Evolutionary conservation across 2,113 vertebrate genomes (phyloP), one percentile per base, ranked within the genome.

Genomic region (Dromaius novaehollandiae): DNA sequence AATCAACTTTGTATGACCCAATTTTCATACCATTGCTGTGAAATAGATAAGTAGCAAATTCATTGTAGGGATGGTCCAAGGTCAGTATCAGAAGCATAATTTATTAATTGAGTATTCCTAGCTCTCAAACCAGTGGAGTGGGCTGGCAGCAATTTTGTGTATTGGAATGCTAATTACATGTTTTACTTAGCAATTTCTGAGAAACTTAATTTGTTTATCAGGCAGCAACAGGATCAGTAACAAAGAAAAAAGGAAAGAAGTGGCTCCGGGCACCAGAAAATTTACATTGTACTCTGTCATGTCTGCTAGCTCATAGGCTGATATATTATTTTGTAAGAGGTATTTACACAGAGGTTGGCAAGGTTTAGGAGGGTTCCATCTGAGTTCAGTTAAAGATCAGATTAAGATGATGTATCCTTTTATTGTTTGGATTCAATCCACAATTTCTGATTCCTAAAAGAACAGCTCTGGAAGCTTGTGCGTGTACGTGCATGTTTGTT

Each of bases 191-290:
- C 53, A 78, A 61, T 58, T 55, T 78, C 48, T 73, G 58, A 48
- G 53, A 76, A 84, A 88, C 34, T 42, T 58, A 73, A 85, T 85
- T 87, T 82, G 50, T n/a, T 90, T 93, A 89, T 91, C 90, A 91
- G 84, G 32, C 71, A 93, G 70, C 38, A 74, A 55, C 76, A 79
- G 69, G 71, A 82, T 93, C 93, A 85, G 63, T 75, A 78, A 48
- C 76, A 51, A 36, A 81, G 63, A 34, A 48, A 70, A 73, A 75
- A 34, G 15, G 83, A 68, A 77, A 77, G 34, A 90, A 44, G 63
- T 88, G 68, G 55, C 66, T 86, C 51, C 38, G n/a, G 3, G 3
- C 60, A 82, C 50, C 48, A 80, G 30, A 66, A 77, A 79, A 86
- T 80, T 60, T 25, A 21, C 40, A 44, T 58, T 86, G 44, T 21